phyloP scores from a whole-genome alignment of 2,888 invertebrate genomes.

The Salticus scenicus region DNA sequence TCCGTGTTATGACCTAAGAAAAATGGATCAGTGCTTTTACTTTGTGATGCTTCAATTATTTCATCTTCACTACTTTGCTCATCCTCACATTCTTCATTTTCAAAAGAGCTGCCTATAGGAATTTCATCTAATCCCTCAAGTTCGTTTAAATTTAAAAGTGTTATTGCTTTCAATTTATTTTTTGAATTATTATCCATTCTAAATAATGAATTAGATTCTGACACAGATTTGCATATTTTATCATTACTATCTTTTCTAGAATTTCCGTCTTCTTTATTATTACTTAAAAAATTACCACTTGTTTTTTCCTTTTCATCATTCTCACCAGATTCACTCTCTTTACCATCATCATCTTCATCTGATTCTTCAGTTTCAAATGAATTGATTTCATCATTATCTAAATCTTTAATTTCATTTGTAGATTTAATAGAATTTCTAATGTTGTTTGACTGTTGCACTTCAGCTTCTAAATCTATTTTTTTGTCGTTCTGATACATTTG shows the following conservation, averaged over 20 bases:
- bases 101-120: background rate
- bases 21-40: constrained; percentile 23
- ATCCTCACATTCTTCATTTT: background rate
- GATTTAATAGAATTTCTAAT: no score
- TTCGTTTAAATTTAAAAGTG: constrained; percentile 35
- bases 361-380: background rate
- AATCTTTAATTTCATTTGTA: no score
- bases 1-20: constrained; percentile 15
- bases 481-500: no score
- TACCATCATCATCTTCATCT: background rate
- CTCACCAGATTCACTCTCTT: background rate
- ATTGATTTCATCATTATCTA: background rate
- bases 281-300: no score
- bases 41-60: background rate
- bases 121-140: constrained; percentile 32
- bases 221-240: no score
- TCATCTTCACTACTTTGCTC: background rate
- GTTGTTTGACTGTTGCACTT: no score
- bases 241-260: no score
- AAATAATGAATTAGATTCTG: no score
- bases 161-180: constrained; percentile 23
- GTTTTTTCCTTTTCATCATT: background rate
- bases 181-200: no score
- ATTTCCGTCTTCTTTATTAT: no score
- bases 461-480: no score